Conservation (phyloP, 2,797 vertebrate genomes). For the Sebastes paucispinis region DNA sequence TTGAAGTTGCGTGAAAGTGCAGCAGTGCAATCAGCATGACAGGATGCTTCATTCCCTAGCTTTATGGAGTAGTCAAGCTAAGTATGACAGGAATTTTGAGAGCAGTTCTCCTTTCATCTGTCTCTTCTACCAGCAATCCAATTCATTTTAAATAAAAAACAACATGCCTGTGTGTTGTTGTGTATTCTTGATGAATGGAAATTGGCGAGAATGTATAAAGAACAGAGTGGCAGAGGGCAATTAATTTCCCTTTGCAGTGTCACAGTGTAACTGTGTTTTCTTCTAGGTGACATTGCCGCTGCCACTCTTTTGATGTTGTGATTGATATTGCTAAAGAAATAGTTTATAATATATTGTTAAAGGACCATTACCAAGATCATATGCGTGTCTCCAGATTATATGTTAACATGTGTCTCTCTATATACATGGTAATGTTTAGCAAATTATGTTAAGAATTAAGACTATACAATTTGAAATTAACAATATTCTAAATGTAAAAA, state of each 20-base stretch:
- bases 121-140: conserved; percentile 14
- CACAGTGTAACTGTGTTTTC: background rate
- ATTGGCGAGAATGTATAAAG: background rate
- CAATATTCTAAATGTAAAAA: background rate
- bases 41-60: conserved; percentile 34
- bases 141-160: conserved; percentile 37
- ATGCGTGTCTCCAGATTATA: background rate
- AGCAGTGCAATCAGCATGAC: conserved; percentile 57
- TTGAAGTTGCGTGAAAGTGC: conserved; percentile 36
- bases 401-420: background rate
- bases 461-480: background rate
- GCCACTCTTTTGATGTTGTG: background rate
- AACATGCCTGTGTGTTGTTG: background rate
- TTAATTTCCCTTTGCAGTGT: background rate
- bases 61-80: conserved; percentile 31
- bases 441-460: background rate
- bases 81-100: conserved; percentile 33
- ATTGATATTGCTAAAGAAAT: background rate
- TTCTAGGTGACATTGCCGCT: background rate
- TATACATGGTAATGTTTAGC: background rate
- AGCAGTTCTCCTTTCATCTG: conserved; percentile 2
- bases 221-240: background rate
- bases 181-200: background rate
- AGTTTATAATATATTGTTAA: background rate
- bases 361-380: background rate